Percentiles rank a stretch among this genome's conserved stretches.
These are phyloP conservation scores for Oryzias dopingdopingensis DNA, from an alignment of 2,797 vertebrate genomes.

Conservation along the genomic window DNA sequence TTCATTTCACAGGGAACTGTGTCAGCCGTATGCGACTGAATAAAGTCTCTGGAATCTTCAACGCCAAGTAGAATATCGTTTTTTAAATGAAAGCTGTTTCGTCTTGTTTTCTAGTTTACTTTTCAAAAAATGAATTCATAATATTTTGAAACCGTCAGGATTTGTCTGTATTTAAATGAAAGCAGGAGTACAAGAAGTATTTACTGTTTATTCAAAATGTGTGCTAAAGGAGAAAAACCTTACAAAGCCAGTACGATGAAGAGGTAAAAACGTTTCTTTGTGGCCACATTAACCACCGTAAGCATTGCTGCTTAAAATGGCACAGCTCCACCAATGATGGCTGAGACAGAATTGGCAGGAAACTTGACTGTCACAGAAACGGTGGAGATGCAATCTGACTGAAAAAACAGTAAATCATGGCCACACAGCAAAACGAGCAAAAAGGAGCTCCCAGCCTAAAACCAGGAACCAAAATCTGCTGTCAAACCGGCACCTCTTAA, in stretches of 20 bases:
- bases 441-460: slow-evolving; percentile 31
- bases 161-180: slow-evolving; percentile 4
- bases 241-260: slow-evolving; percentile 38
- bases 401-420: slow-evolving; percentile 23
- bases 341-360: slow-evolving; percentile 37
- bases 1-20: no score
- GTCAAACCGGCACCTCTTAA: slow-evolving; percentile 37
- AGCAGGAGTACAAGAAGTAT: slow-evolving; percentile 26
- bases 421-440: slow-evolving; percentile 34
- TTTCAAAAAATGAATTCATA: no score
- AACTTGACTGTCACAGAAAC: slow-evolving; percentile 36
- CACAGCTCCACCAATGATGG: slow-evolving; percentile 29
- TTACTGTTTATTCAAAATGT: slow-evolving; percentile 67
- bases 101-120: no score
- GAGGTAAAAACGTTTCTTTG: slow-evolving; percentile 19
- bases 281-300: slow-evolving; percentile 20
- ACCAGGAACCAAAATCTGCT: slow-evolving; percentile 35
- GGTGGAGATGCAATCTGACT: slow-evolving; percentile 39
- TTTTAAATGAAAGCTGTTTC: no score
- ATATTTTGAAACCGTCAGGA: no score
- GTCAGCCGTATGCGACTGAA: no score
- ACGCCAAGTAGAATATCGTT: no score
- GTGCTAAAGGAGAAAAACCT: slow-evolving; percentile 37
- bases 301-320: slow-evolving; percentile 30
- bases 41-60: no score